Base-by-base conservation (phyloP, 2,797 vertebrate genomes). In the Rhinoraja longicauda region DNA sequence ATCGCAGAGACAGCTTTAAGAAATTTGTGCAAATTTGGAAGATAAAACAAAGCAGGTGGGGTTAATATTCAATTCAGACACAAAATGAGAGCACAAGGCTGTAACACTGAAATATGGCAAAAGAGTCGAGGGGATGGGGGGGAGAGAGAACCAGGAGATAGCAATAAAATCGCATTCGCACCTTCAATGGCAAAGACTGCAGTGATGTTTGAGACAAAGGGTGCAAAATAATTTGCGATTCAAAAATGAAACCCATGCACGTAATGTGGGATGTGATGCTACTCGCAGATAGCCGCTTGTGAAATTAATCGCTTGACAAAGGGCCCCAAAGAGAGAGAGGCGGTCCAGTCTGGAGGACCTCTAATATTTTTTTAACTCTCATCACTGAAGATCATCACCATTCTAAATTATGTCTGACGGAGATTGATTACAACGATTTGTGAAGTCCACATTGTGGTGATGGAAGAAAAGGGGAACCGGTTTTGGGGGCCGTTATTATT, bases 101-200 rank as follows among this genome's bases (percentile, higher is more conserved):
- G 29, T n/a, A 29, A 13, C 82, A 86, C 29, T 12, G 7, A 62
- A 15, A 62, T 32, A 1, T 4, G 15, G 12, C 29, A 57, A 59
- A 62, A 86, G 12, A 93, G 84, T 92, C 90, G 10, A 59, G 92
- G 84, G 86, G 93, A 77, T 94, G 92, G 93, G 26, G n/a, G 59
- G 6, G 0, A 15, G 32, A n/a, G 73, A 36, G 19, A 70, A 70
- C 67, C 67, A 13, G 67, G 17, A 70, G 13, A 70, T 2, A 70
- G 19, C 67, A 70, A 4, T 53, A 53, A 53, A 70, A 19, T 70
- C 67, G 67, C 19, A 19, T 19, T 70, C 19, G 13, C 67, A 70
- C 15, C 67, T 70, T 70, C 67, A 70, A 70, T 70, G 67, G 67
- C 13, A 19, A 70, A 70, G 67, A 19, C 13, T 15, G 67, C 67